Evolutionary conservation across 2,797 vertebrate genomes (phyloP).

Genomic region (Heteromormyrus szaboi): DNA sequence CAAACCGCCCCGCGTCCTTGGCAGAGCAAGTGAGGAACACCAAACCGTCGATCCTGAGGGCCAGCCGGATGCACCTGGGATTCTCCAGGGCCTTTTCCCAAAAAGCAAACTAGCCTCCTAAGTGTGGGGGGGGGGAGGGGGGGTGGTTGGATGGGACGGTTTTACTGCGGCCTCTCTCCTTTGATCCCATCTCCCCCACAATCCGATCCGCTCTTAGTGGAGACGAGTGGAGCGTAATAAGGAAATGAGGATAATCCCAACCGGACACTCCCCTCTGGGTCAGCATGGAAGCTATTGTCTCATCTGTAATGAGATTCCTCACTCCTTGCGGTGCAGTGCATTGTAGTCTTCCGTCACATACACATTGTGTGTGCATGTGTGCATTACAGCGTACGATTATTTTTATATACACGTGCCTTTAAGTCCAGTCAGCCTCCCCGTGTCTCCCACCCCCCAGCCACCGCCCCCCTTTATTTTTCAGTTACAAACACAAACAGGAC

Average conservation of each 20-base stretch:
- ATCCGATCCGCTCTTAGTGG: slow-evolving; percentile 92
- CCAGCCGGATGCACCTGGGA: neutral
- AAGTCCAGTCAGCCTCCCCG: slow-evolving; percentile 36
- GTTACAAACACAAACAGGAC: neutral
- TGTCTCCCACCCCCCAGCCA: slow-evolving; percentile 16
- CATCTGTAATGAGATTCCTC: slow-evolving; percentile 71
- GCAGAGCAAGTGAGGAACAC: neutral
- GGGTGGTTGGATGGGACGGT: slow-evolving; percentile 64
- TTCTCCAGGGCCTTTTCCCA: neutral
- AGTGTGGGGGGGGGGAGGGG: neutral
- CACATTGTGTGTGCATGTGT: slow-evolving; percentile 41
- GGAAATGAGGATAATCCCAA: slow-evolving; percentile 95
- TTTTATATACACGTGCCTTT: slow-evolving; percentile 60
- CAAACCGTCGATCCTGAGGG: neutral
- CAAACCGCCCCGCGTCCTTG: neutral
- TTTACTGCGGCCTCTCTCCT: slow-evolving; percentile 68
- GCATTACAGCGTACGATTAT: slow-evolving; percentile 67
- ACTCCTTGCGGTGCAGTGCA: slow-evolving; percentile 40
- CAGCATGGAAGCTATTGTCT: slow-evolving; percentile 86
- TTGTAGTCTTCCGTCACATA: slow-evolving; percentile 31
- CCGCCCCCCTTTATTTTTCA: slow-evolving; percentile 4
- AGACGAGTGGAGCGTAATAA: slow-evolving; percentile 89
- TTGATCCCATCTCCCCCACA: slow-evolving; percentile 88
- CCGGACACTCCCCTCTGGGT: slow-evolving; percentile 77
- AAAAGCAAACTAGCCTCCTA: neutral